Evolutionary conservation across 2,797 vertebrate genomes (phyloP).

Genomic region (Chrosomus eos): DNA sequence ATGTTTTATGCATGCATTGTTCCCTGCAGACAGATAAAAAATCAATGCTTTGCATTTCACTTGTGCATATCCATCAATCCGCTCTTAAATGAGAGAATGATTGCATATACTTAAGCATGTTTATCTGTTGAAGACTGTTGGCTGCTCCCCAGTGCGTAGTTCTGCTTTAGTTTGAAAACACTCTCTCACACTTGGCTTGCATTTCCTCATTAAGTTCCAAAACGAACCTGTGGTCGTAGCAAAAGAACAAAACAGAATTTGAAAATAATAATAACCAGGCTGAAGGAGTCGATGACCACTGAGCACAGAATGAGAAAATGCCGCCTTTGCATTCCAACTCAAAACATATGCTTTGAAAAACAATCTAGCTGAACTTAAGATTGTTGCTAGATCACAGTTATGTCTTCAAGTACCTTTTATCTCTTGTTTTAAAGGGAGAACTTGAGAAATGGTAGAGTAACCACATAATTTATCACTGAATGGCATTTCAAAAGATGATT

Average conservation of each 20-base stretch:
- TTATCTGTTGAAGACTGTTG: constrained; percentile 14
- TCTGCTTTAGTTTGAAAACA: constrained; percentile 42
- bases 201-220: constrained; percentile 31
- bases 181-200: constrained; percentile 36
- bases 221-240: constrained; percentile 30
- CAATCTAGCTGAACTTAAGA: neutral
- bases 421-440: neutral
- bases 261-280: constrained; percentile 45
- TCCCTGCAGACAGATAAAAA: constrained; percentile 5
- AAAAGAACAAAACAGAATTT: constrained; percentile 15
- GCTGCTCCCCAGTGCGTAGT: constrained; percentile 23
- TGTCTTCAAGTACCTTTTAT: constrained; percentile 21
- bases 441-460: neutral
- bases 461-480: neutral
- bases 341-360: constrained; percentile 31
- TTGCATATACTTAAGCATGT: constrained; percentile 29
- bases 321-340: neutral
- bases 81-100: constrained; percentile 36
- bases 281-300: constrained; percentile 22
- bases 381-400: constrained; percentile 3
- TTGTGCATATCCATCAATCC: constrained; percentile 12
- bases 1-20: constrained; percentile 14
- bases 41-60: constrained; percentile 9
- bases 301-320: constrained; percentile 3
- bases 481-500: constrained; percentile 22